Conservation (phyloP, 2,113 vertebrate genomes). For the Synodontis membranacea region DNA sequence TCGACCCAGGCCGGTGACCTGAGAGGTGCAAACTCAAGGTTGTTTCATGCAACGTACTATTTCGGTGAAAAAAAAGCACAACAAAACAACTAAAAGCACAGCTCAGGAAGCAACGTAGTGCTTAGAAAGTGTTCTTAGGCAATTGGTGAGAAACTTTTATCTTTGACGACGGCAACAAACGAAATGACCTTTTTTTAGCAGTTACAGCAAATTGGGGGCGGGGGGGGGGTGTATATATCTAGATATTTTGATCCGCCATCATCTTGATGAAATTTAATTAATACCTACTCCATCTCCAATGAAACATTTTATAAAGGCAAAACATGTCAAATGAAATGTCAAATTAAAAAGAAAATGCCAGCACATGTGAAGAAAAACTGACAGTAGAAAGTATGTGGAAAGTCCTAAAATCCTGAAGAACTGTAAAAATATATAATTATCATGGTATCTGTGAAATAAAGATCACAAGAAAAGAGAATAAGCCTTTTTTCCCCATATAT, state of each 20-base stretch:
- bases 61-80: background rate
- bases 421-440: background rate
- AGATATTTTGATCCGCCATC: background rate
- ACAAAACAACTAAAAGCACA: background rate
- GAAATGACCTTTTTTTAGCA: background rate
- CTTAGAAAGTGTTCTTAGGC: background rate
- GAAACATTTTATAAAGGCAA: background rate
- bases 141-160: too few species aligned
- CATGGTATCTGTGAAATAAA: background rate
- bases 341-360: background rate
- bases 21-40: background rate
- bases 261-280: background rate
- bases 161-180: background rate
- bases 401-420: background rate
- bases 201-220: background rate
- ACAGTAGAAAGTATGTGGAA: background rate
- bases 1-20: constrained; percentile 5
- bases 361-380: background rate
- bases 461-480: too few species aligned
- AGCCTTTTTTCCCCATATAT: too few species aligned
- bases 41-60: background rate
- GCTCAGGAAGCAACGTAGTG: background rate
- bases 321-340: background rate
- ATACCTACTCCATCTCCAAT: background rate
- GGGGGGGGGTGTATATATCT: background rate